Percentiles rank a stretch among this genome's conserved stretches.
These are phyloP conservation scores for Clostera curtula DNA, from an alignment of 2,888 invertebrate genomes.

Conservation along the genomic window DNA sequence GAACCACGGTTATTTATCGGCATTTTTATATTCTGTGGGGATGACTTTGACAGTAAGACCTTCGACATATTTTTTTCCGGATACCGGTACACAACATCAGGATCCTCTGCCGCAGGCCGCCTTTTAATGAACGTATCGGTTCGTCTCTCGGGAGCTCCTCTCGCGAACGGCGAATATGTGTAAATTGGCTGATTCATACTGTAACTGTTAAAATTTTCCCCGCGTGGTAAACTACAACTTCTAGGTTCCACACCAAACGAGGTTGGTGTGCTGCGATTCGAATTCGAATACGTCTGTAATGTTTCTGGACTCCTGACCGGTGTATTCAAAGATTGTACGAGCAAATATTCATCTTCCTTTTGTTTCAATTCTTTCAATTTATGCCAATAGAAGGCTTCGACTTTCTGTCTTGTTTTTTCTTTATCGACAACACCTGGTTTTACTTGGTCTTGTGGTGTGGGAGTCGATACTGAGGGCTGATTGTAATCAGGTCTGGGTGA, in stretches of 20 bases:
- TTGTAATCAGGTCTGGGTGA: slow-evolving; percentile 28
- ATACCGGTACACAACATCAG: slow-evolving; percentile 45
- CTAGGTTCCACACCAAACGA: slow-evolving; percentile 34
- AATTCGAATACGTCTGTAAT: slow-evolving; percentile 25
- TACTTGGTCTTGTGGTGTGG: slow-evolving; percentile 17
- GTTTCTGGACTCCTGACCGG: slow-evolving; percentile 25
- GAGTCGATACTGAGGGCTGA: slow-evolving; percentile 20
- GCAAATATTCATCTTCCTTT: slow-evolving; percentile 74
- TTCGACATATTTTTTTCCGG: slow-evolving; percentile 42
- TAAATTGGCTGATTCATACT: slow-evolving; percentile 32
- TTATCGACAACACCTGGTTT: slow-evolving; percentile 44
- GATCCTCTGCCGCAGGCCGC: slow-evolving; percentile 25
- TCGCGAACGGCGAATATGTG: slow-evolving; percentile 35
- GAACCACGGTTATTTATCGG: slow-evolving; percentile 32
- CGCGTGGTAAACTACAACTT: slow-evolving; percentile 49
- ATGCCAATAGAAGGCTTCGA: slow-evolving; percentile 82
- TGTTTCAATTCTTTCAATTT: slow-evolving; percentile 78
- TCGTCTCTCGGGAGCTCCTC: slow-evolving; percentile 49
- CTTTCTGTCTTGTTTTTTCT: slow-evolving; percentile 72
- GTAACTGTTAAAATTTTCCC: slow-evolving; percentile 32
- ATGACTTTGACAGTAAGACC: slow-evolving; percentile 23
- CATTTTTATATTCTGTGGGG: slow-evolving; percentile 24
- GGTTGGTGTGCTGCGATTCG: slow-evolving; percentile 38
- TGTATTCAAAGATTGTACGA: slow-evolving; percentile 35
- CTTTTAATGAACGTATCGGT: slow-evolving; percentile 49